Percentiles rank a stretch among this genome's conserved stretches.
Conservation (phyloP, 2,113 vertebrate species). For the Chunga burmeisteri region DNA sequence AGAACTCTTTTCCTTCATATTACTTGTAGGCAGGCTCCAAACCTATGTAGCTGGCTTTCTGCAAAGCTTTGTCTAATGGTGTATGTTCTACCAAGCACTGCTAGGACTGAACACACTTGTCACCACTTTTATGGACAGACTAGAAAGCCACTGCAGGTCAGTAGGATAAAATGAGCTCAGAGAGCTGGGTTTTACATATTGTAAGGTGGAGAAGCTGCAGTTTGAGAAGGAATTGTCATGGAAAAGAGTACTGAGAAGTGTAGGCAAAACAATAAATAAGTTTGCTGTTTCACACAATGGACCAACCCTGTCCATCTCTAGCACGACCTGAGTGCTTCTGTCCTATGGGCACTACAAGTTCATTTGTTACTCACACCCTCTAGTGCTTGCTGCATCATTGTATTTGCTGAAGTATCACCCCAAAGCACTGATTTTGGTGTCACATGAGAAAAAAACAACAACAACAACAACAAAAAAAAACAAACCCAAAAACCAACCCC, state of each 20-base stretch:
- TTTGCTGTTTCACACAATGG: not conserved
- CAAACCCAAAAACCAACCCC: not conserved
- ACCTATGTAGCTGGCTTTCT: not conserved
- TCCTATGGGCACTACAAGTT: not conserved
- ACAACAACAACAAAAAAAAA: not conserved
- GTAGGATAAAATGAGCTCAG: not conserved
- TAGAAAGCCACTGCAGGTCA: not conserved
- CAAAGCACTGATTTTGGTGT: not conserved
- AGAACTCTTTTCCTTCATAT: not conserved
- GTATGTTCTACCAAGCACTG: not conserved
- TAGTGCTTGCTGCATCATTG: not conserved
- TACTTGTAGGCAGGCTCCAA: not conserved
- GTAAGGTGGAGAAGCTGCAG: not conserved
- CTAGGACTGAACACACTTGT: not conserved
- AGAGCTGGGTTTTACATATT: accelerated
- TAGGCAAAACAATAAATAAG: not conserved
- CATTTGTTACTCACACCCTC: not conserved
- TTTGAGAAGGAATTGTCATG: not conserved
- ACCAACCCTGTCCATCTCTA: not conserved
- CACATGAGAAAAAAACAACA: no score
- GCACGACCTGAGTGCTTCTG: not conserved
- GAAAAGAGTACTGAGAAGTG: not conserved
- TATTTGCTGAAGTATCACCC: not conserved
- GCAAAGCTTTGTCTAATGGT: not conserved
- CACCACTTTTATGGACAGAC: not conserved